Conservation (phyloP, 2,797 vertebrate genomes). For the Poecilia gillii region DNA sequence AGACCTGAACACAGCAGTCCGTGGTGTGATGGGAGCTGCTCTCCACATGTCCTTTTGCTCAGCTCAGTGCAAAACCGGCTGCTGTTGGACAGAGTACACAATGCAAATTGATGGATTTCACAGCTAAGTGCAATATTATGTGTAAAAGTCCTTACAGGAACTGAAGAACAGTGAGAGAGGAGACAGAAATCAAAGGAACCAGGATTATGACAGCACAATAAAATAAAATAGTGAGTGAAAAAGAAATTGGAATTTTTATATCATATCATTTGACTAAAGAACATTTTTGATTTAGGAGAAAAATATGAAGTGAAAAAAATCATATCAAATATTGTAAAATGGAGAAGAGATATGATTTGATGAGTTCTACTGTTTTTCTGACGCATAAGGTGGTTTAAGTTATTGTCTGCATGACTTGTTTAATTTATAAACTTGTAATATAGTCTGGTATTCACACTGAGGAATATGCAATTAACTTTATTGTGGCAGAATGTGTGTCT, state of each 20-base stretch:
- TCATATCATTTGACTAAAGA: too few relatives aligned
- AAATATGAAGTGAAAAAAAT: too few relatives aligned
- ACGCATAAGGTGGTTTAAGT: too few relatives aligned
- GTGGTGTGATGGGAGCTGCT: neutral
- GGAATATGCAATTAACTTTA: too few relatives aligned
- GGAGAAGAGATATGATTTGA: too few relatives aligned
- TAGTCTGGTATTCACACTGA: too few relatives aligned
- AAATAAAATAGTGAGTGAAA: neutral
- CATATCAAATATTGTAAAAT: too few relatives aligned
- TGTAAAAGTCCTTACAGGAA: neutral
- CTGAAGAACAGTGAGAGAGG: neutral
- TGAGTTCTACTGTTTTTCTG: too few relatives aligned
- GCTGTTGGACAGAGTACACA: neutral
- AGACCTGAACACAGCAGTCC: neutral
- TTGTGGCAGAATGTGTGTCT: too few relatives aligned
- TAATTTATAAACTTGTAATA: too few relatives aligned
- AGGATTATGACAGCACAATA: neutral
- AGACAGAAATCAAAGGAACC: neutral
- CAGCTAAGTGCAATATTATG: neutral
- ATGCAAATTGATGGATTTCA: neutral
- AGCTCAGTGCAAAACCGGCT: neutral
- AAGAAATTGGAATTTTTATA: neutral
- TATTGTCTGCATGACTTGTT: too few relatives aligned
- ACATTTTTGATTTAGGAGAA: too few relatives aligned
- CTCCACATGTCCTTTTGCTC: neutral